A percentile compares a stretch with the other conserved stretches of the same genome.
phyloP scores from a whole-genome alignment of 2,888 invertebrate species.

The Mythimna pallens region DNA sequence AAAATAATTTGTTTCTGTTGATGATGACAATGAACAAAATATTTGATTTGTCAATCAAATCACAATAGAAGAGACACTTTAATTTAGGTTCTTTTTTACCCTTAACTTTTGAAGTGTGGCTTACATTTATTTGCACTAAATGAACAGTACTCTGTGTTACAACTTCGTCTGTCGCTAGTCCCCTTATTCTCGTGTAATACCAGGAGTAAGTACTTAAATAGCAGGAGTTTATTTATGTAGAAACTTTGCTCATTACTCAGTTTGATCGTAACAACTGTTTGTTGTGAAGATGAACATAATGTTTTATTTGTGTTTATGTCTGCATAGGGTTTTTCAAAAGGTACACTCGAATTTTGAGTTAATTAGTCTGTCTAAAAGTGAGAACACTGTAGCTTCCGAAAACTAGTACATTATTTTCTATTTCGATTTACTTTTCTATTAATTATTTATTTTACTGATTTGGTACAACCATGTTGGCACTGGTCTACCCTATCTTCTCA shows the following conservation, averaged over 20 bases:
- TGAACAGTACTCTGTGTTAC: not conserved
- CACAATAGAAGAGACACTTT: not conserved
- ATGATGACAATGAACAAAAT: too few species aligned
- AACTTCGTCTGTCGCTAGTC: not conserved
- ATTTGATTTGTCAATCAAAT: not conserved
- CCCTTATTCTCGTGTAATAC: conserved; percentile 8
- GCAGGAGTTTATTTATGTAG: conserved; percentile 36
- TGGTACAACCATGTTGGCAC: too few species aligned
- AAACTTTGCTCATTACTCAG: conserved; percentile 48
- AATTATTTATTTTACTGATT: too few species aligned
- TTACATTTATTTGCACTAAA: conserved; percentile 1
- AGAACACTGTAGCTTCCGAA: too few species aligned
- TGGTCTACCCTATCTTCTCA: too few species aligned
- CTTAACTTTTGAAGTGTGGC: not conserved
- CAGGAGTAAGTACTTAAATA: conserved; percentile 12
- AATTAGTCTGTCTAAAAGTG: too few species aligned
- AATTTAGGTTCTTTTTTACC: not conserved
- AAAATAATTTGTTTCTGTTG: too few species aligned
- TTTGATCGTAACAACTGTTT: conserved; percentile 29
- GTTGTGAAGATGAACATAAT: conserved; percentile 3
- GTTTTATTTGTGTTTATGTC: conserved; percentile 2
- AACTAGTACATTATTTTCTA: too few species aligned
- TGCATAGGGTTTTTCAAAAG: too few species aligned
- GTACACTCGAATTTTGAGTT: too few species aligned
- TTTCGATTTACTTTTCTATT: too few species aligned